These are phyloP conservation scores for Dasysyrphus tricinctus DNA, from an alignment of 2,888 invertebrate genomes.

Conservation along the genomic window DNA sequence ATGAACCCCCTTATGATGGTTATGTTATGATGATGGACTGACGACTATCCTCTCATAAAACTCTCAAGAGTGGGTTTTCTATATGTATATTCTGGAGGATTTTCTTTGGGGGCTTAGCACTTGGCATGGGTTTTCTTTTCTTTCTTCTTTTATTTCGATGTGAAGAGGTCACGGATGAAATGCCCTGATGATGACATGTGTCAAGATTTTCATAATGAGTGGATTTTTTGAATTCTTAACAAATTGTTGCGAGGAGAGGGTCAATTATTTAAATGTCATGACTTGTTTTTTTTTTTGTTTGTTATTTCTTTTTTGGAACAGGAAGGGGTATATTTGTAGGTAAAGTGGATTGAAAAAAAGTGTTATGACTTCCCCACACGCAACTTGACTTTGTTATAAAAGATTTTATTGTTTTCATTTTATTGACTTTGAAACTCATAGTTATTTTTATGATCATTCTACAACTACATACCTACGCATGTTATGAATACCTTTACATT, in stretches of 20 bases:
- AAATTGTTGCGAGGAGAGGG: slow-evolving; percentile 41
- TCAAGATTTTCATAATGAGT: slow-evolving; percentile 31
- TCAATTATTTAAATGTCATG: slow-evolving; percentile 46
- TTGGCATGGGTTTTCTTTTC: not conserved
- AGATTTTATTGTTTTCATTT: slow-evolving; percentile 30
- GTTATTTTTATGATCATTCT: not conserved
- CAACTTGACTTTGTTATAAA: not conserved
- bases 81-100: not conserved
- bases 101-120: not conserved
- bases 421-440: slow-evolving; percentile 22
- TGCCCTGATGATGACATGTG: slow-evolving; percentile 53
- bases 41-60: slow-evolving; percentile 21
- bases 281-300: not conserved
- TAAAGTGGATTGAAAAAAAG: not conserved
- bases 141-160: slow-evolving; percentile 32
- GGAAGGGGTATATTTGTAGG: not conserved
- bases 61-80: not conserved
- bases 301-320: not conserved
- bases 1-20: slow-evolving; percentile 23
- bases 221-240: slow-evolving; percentile 36
- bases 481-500: not conserved
- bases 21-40: slow-evolving; percentile 1
- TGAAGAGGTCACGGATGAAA: slow-evolving; percentile 34
- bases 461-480: not conserved
- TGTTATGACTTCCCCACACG: not conserved